These are phyloP conservation scores for Hirtodrosophila cameraria DNA, from an alignment of 2,888 invertebrate species.

Conservation along the genomic window DNA sequence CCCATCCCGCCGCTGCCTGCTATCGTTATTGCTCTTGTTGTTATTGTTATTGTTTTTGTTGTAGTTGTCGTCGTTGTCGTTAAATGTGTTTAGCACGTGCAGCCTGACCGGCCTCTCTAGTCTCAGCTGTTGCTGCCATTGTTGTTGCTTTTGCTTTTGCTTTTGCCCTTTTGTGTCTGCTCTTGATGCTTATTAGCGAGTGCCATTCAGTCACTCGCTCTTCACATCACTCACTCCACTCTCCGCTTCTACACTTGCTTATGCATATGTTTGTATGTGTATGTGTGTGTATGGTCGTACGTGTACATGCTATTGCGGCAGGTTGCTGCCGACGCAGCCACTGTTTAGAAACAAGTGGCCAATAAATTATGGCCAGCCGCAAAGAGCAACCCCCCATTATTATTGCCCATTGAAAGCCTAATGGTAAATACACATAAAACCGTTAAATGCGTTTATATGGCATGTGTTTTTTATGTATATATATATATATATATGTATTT, in stretches of 20 bases:
- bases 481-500: slow-evolving; percentile 28
- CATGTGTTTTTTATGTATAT: slow-evolving; percentile 4
- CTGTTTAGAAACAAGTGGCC: slow-evolving; percentile 79
- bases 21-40: slow-evolving; percentile 61
- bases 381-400: slow-evolving; percentile 68
- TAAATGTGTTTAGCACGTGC: slow-evolving; percentile 79
- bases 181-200: slow-evolving; percentile 78
- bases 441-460: slow-evolving; percentile 55
- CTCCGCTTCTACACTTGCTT: slow-evolving; percentile 16
- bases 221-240: slow-evolving; percentile 22
- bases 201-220: slow-evolving; percentile 62
- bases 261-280: slow-evolving; percentile 34
- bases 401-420: slow-evolving; percentile 73
- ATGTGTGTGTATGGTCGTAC: slow-evolving; percentile 2
- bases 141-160: slow-evolving; percentile 43
- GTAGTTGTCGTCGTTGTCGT: slow-evolving; percentile 67
- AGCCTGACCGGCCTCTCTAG: slow-evolving; percentile 56
- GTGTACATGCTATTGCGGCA: slow-evolving; percentile 44
- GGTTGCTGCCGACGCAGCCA: slow-evolving; percentile 38
- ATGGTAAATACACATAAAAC: slow-evolving; percentile 77
- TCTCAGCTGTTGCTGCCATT: slow-evolving; percentile 50
- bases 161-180: slow-evolving; percentile 76
- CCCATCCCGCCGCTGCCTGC: slow-evolving; percentile 19
- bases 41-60: slow-evolving; percentile 26
- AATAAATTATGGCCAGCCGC: slow-evolving; percentile 74